Percentiles rank a stretch among this genome's conserved stretches.
Conservation (phyloP, 2,888 invertebrate species). For the Drosophila multiciliata region DNA sequence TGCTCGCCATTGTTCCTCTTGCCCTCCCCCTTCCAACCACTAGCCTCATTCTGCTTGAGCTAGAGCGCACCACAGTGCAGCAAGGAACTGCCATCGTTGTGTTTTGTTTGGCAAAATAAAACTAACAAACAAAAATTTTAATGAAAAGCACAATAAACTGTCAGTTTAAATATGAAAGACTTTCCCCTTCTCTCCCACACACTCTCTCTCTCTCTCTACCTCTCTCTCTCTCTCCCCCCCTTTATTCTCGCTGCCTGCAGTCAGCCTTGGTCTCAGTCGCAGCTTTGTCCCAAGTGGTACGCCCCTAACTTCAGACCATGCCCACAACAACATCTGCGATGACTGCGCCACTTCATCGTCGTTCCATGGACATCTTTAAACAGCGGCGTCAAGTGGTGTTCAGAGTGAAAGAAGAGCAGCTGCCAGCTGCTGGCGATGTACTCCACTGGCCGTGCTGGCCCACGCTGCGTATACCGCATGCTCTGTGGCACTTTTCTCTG, state of each 20-base stretch:
- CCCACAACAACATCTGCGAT: conserved; percentile 15
- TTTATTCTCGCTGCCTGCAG: conserved; percentile 5
- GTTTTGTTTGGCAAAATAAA: conserved; percentile 72
- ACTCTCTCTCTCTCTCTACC: conserved; percentile 9
- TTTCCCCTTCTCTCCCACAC: conserved; percentile 3
- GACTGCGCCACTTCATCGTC: conserved; percentile 44
- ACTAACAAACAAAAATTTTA: conserved; percentile 71
- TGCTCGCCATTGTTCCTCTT: conserved; percentile 48
- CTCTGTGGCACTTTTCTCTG: conserved; percentile 8
- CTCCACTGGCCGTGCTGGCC: conserved; percentile 9
- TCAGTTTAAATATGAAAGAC: conserved; percentile 80
- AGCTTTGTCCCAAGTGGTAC: conserved; percentile 25
- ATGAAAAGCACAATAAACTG: conserved; percentile 80
- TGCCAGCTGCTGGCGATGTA: conserved; percentile 17
- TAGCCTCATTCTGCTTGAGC: neutral
- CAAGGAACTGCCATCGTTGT: conserved; percentile 26
- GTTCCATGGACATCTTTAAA: conserved; percentile 54
- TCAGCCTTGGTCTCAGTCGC: conserved; percentile 7
- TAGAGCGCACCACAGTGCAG: conserved; percentile 18
- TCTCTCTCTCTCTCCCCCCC: neutral
- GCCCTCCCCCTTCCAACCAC: neutral
- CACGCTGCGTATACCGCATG: conserved; percentile 60
- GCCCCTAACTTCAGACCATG: conserved; percentile 5
- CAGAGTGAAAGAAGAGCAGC: conserved; percentile 50
- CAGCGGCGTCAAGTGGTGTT: conserved; percentile 60